These are phyloP conservation scores for Microtus ochrogaster DNA, from an alignment of 2,113 vertebrate species.

Conservation along the genomic window DNA sequence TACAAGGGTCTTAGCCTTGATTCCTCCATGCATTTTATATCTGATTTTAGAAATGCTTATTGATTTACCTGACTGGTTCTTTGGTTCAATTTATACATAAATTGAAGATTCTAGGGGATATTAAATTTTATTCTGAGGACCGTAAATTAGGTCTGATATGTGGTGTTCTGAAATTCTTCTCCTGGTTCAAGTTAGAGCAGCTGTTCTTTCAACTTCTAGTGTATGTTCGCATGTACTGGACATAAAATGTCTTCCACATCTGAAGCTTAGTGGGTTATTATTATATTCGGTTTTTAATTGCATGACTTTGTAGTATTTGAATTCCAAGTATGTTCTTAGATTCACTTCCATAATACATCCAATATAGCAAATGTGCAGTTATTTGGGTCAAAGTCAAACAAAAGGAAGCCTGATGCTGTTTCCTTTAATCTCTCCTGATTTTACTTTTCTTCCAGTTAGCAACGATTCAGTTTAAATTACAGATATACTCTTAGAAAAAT, in stretches of 20 bases:
- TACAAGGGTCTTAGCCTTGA: neutral
- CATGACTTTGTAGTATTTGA: slow-evolving; percentile 36
- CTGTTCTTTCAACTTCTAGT: neutral
- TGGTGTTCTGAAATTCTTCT: neutral
- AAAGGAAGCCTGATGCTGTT: neutral
- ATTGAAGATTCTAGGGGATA: neutral
- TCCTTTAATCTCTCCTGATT: neutral
- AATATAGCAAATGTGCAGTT: slow-evolving; percentile 12
- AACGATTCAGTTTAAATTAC: slow-evolving; percentile 24
- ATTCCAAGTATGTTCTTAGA: neutral
- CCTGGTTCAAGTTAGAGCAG: neutral
- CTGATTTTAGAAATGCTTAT: slow-evolving; percentile 42
- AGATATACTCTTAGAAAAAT: slow-evolving; percentile 10
- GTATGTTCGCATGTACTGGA: neutral
- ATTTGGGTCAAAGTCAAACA: neutral
- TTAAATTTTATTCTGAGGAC: slow-evolving; percentile 42
- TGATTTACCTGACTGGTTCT: neutral
- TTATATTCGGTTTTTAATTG: neutral
- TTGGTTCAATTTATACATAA: neutral
- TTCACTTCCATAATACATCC: neutral
- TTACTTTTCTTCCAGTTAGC: slow-evolving; percentile 42
- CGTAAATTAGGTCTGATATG: neutral
- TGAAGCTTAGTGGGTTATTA: slow-evolving; percentile 41
- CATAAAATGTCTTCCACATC: neutral
- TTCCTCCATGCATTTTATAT: neutral